Conservation (phyloP, 2,113 vertebrate species). For the Rhea americana region DNA sequence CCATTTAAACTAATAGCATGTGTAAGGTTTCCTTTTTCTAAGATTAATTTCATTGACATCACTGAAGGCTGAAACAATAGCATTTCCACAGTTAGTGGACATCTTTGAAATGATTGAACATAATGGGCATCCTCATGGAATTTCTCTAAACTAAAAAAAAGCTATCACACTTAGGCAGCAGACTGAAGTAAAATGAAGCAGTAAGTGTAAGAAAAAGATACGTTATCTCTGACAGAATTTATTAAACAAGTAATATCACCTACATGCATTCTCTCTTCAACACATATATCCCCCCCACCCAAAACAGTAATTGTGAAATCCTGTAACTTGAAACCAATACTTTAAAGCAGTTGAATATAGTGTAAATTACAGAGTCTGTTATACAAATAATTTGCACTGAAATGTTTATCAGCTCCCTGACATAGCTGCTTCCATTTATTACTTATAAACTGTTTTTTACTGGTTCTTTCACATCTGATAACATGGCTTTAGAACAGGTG, state of each 20-base stretch:
- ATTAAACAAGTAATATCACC: conserved; percentile 33
- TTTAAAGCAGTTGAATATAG: conserved; percentile 50
- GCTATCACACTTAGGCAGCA: neutral
- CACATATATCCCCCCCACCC: neutral
- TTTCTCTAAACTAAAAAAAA: neutral
- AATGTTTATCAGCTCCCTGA: conserved; percentile 73
- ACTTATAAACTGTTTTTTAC: conserved; percentile 76
- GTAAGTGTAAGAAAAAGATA: conserved; percentile 2
- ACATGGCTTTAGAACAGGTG: conserved; percentile 74
- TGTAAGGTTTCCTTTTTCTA: neutral
- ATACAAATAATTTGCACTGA: conserved; percentile 66
- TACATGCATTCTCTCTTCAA: neutral
- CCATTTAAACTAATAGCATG: neutral
- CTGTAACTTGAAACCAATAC: conserved; percentile 73
- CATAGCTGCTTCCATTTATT: conserved; percentile 74
- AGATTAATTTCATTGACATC: neutral
- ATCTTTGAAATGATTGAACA: neutral
- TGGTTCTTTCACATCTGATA: conserved; percentile 77
- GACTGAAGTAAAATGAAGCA: conserved; percentile 4
- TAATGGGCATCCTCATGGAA: neutral
- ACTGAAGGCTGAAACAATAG: neutral
- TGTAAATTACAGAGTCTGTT: conserved; percentile 69
- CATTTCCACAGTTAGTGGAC: neutral
- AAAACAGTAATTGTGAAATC: conserved; percentile 56
- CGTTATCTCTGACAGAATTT: conserved; percentile 33